A percentile compares a stretch with the other conserved stretches of the same genome.
Evolutionary conservation across 2,888 invertebrate species (phyloP).

Genomic region (Plagiodera versicolora): DNA sequence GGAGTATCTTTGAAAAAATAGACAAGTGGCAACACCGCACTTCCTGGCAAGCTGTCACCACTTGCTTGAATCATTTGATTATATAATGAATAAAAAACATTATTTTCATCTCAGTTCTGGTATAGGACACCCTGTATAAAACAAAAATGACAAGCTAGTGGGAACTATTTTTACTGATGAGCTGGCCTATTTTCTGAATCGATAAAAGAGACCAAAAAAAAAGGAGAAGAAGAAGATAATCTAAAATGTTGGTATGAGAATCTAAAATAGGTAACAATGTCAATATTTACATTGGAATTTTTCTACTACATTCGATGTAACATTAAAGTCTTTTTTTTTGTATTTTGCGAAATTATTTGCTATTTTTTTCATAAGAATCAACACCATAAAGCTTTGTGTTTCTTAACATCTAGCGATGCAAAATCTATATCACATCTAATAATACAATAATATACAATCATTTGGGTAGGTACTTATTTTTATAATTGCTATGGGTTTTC

Average conservation of each 20-base stretch:
- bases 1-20: no score
- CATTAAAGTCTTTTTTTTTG: slow-evolving; percentile 17
- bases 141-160: no score
- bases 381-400: slow-evolving; percentile 7
- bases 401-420: slow-evolving; percentile 7
- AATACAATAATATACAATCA: neutral
- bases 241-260: no score
- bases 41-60: no score
- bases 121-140: no score
- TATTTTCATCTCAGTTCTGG: no score
- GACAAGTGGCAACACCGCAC: no score
- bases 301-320: slow-evolving; percentile 14
- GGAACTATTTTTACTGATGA: no score
- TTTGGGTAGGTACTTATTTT: slow-evolving; percentile 2
- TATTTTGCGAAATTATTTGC: neutral
- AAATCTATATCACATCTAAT: slow-evolving; percentile 3
- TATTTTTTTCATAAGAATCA: slow-evolving; percentile 6
- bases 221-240: neutral
- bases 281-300: neutral
- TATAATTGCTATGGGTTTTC: slow-evolving; percentile 15
- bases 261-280: no score
- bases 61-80: no score
- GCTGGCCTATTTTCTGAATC: no score
- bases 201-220: neutral
- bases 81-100: no score